Conservation (phyloP, 2,113 vertebrate genomes). For the Sitta europaea region DNA sequence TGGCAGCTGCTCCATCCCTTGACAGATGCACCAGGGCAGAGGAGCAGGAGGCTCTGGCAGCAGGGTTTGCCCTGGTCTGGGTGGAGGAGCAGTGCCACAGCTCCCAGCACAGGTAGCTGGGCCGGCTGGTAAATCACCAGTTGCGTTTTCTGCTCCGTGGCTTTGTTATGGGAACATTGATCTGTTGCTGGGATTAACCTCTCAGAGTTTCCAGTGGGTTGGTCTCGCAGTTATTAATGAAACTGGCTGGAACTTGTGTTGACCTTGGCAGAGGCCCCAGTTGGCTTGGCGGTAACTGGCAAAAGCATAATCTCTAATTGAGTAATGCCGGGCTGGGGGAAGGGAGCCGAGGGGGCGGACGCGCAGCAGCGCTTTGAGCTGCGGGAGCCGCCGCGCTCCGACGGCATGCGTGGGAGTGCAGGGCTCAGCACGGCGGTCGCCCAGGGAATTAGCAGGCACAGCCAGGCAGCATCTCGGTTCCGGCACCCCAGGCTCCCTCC, state of each 20-base stretch:
- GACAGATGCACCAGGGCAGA: accelerated
- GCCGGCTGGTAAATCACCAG: not conserved
- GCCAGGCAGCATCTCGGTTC: not conserved
- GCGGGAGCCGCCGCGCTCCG: not conserved
- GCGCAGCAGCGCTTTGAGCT: not conserved
- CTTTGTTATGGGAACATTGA: slow-evolving; percentile 62
- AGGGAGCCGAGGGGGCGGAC: not conserved
- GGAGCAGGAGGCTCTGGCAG: not conserved
- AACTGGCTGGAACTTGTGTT: slow-evolving; percentile 64
- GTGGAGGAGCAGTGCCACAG: not conserved
- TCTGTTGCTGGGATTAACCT: slow-evolving; percentile 72
- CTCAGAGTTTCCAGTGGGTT: slow-evolving; percentile 67
- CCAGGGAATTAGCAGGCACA: not conserved
- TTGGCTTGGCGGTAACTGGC: slow-evolving; percentile 69
- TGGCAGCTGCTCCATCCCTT: not conserved
- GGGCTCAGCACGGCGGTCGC: not conserved
- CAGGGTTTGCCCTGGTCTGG: accelerated
- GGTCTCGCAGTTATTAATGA: slow-evolving; percentile 65
- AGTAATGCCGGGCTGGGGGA: slow-evolving; percentile 41
- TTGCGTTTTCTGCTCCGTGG: not conserved
- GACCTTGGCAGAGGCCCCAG: slow-evolving; percentile 67
- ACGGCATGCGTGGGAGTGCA: not conserved
- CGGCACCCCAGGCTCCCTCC: not conserved
- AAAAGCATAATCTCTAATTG: slow-evolving; percentile 51
- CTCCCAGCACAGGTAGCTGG: not conserved